Conservation (phyloP, 2,113 vertebrate genomes). For the Edolisoma coerulescens region DNA sequence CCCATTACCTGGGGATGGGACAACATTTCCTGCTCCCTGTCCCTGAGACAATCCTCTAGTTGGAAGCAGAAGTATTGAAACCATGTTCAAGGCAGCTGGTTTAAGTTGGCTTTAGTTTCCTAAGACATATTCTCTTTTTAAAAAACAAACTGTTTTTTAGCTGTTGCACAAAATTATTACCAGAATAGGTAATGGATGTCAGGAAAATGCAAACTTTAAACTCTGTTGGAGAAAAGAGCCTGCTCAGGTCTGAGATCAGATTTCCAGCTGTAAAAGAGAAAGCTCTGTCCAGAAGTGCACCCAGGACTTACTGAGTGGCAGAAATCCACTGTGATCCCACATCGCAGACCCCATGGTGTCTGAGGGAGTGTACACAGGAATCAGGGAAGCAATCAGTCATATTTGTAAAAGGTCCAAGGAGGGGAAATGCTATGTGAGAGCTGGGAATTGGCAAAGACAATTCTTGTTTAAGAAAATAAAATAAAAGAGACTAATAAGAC, state of each 20-base stretch:
- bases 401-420: not conserved
- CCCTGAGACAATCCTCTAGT: not conserved
- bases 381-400: not conserved
- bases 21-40: not conserved
- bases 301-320: not conserved
- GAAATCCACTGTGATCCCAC: not conserved
- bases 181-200: not conserved
- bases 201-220: not conserved
- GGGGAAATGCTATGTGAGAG: not conserved
- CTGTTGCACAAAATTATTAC: not conserved
- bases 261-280: not conserved
- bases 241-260: not conserved
- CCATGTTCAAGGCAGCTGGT: not conserved
- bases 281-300: not conserved
- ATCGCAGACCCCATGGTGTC: accelerated
- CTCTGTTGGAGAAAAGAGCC: not conserved
- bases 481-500: not conserved
- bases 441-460: not conserved
- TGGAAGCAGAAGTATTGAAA: not conserved
- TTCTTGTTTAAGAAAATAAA: slow-evolving; percentile 24
- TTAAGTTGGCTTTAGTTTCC: not conserved
- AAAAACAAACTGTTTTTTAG: not conserved
- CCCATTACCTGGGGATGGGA: not conserved
- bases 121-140: not conserved
- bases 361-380: not conserved